Evolutionary conservation across 1,140 invertebrate species (phyloP), one percentile per base, ranked within the genome.

Genomic region (Thaumatotibia leucotreta): DNA sequence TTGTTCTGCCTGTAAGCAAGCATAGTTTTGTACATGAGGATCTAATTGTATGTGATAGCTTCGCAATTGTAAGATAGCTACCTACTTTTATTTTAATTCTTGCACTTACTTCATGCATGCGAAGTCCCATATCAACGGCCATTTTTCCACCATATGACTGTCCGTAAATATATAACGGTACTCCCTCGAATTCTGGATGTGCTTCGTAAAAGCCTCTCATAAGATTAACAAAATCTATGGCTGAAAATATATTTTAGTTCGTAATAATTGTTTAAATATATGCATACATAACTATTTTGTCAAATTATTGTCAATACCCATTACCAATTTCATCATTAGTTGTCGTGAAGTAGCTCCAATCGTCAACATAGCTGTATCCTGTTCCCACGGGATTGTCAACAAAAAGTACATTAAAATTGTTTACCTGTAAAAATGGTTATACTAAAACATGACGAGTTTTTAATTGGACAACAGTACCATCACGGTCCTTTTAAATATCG

Each of bases 91-190:
- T 54, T 54, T n/a, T 54, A 24, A 9, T 20, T 11, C 1, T 14
- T 2, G 10, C 61, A 9, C 73, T 76, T 89, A 96, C 95, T 84
- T 94, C 88, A 73, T 92, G 86, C 80, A 96, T 92, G 31, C 86
- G 74, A 23, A 92, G 80, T 0, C 93, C 95, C 77, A 98, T 96
- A 73, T 96, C 95, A 6, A 95, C 93, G 0, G 96, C 94, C 95
- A 97, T 97, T 92, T 98, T 98, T 0, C 96, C 97, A 11, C 97
- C 97, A 86, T 98, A 98, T 0, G 96, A 97, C 82, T 98, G 96
- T 22, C 94, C 95, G 68, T 95, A 95, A 50, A 98, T 96, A 73
- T 97, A 98, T 10, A 96, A 92, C 0, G 96, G 95, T 1, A 95
- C 92, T 4, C 83, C 89, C 75, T 94, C 91, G 77, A 97, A 96